phyloP scores from a whole-genome alignment of 2,797 vertebrate genomes.

The Chelon labrosus region DNA sequence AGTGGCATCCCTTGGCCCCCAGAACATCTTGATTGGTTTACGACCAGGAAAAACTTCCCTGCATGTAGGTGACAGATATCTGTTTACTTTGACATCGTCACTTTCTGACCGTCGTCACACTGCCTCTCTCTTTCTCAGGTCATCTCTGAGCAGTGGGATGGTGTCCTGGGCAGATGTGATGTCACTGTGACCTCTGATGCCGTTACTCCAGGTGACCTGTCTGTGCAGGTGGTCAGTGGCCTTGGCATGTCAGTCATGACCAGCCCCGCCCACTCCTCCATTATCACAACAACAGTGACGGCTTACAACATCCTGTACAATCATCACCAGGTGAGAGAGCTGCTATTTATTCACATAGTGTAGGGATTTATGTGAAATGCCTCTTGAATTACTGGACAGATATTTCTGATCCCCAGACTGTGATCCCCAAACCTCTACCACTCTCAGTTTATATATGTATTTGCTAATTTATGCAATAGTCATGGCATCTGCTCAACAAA shows the following conservation, averaged over 20 bases:
- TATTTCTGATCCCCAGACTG: too few species aligned
- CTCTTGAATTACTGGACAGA: too few species aligned
- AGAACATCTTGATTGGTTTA: conserved; percentile 76
- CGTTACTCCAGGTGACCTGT: conserved; percentile 77
- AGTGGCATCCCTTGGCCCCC: conserved; percentile 71
- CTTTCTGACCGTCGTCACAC: background rate
- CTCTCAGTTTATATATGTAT: too few species aligned
- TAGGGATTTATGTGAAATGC: too few species aligned
- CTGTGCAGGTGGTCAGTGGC: conserved; percentile 82
- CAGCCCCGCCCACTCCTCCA: conserved; percentile 69
- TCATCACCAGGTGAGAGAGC: conserved; percentile 74
- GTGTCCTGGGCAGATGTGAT: conserved; percentile 79
- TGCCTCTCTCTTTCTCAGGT: conserved; percentile 65
- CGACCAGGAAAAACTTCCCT: conserved; percentile 81
- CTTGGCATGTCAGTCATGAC: conserved; percentile 76
- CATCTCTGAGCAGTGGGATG: conserved; percentile 83
- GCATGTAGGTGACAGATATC: conserved; percentile 62
- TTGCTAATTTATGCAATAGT: too few species aligned
- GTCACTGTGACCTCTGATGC: conserved; percentile 79
- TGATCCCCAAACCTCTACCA: too few species aligned
- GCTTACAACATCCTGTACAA: conserved; percentile 79
- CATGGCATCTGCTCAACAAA: too few species aligned
- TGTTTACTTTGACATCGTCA: background rate
- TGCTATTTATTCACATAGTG: too few species aligned
- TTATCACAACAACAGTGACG: conserved; percentile 79